These are phyloP conservation scores for Listrodromus nycthemerus DNA, from an alignment of 2,888 invertebrate species.

Conservation along the genomic window DNA sequence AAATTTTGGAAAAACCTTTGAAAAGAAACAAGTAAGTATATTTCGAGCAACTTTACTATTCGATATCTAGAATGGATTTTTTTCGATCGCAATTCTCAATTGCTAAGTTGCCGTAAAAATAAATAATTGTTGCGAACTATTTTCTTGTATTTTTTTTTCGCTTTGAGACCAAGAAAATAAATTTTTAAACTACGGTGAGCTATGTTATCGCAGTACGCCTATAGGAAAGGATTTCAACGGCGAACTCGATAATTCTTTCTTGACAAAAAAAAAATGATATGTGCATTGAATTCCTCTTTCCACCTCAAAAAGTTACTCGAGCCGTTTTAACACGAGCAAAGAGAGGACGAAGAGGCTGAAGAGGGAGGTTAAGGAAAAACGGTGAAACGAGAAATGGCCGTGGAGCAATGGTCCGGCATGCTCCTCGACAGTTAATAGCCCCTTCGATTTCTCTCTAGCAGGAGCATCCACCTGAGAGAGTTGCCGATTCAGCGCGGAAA, in stretches of 20 bases:
- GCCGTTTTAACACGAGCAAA: slow-evolving; percentile 12
- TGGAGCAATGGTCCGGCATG: slow-evolving; percentile 28
- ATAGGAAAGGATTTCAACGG: background rate
- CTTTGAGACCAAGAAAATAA: background rate
- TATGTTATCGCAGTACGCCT: too few relatives aligned
- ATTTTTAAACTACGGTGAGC: background rate
- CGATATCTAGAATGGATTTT: too few relatives aligned
- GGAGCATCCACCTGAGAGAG: slow-evolving; percentile 68
- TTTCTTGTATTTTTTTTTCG: background rate
- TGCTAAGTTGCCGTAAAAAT: too few relatives aligned
- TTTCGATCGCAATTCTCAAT: too few relatives aligned
- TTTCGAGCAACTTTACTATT: too few relatives aligned
- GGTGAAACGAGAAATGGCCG: slow-evolving; percentile 22
- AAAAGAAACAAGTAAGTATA: too few relatives aligned
- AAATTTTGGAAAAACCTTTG: background rate
- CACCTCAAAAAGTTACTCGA: background rate
- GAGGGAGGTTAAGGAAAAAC: background rate
- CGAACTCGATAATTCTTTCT: background rate
- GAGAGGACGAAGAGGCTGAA: slow-evolving; percentile 18
- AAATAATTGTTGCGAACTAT: background rate
- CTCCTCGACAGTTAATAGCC: slow-evolving; percentile 72
- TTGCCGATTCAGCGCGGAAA: slow-evolving; percentile 75
- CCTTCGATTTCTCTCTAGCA: slow-evolving; percentile 68
- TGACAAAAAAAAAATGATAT: too few relatives aligned
- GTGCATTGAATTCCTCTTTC: background rate